Base-by-base conservation (phyloP, 2,888 invertebrate genomes). In the Mellilla xanthometata region DNA sequence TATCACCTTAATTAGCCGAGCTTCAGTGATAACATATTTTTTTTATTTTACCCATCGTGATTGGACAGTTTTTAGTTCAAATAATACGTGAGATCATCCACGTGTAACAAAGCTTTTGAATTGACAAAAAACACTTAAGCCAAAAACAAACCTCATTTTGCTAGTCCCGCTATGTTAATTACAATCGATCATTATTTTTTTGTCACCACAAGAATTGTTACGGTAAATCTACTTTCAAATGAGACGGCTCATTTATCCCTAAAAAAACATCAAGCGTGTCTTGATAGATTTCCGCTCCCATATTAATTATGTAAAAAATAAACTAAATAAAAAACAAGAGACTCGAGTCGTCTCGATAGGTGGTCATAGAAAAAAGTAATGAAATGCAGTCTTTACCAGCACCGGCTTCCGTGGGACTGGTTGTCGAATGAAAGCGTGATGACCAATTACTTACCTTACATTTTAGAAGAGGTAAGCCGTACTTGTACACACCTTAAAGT, bases 351-450 rank as follows among this genome's bases (percentile, higher is more conserved):
- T n/a, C 34, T 28, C 59, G 39, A 44, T 65, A 58, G 69, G 72
- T 71, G 71, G 71, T 46, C 70, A 57, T 27, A 43, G 43, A 53
- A 68, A 71, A 68, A 68, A 52, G 52, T 61, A 65, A 69, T 68
- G 63, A 65, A 65, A 56, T 49, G 52, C 39, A 27, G 48, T 50
- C 44, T 54, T 54, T 52, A 51, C 45, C 41, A 40, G 49, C 50
- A 29, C 46, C 53, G 56, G 59, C 56, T 61, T 54, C 40, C 56
- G 46, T 35, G 27, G 10, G 54, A 61, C 58, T 54, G 56, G 61
- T 60, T 64, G 15, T 32, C 39, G 51, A 51, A 39, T 39, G 43
- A 54, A 60, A 56, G 45, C 45, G 33, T 51, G 39, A 55, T 52
- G 50, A 46, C 42, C 15, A 19, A 19, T 19, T 3, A n/a, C n/a